Conservation (phyloP, 2,888 invertebrate species). For the Nomada fabriciana region DNA sequence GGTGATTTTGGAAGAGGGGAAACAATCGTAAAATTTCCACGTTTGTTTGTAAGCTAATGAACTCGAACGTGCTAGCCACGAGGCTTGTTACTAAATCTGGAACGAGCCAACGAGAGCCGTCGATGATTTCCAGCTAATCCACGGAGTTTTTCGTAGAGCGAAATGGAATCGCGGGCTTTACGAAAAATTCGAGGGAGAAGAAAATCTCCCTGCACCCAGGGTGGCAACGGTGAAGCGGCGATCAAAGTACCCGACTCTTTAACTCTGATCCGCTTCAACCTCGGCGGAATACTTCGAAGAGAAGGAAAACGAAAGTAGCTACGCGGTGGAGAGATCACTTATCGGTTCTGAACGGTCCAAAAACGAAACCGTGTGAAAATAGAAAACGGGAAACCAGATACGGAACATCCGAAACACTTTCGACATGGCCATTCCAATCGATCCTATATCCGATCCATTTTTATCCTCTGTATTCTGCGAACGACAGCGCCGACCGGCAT, state of each 20-base stretch:
- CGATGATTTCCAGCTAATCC: slow-evolving; percentile 33
- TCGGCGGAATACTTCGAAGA: too few relatives aligned
- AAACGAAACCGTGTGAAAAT: background rate
- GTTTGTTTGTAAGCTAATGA: slow-evolving; percentile 14
- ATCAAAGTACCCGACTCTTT: too few relatives aligned
- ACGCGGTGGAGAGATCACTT: background rate
- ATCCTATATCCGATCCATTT: slow-evolving; percentile 16
- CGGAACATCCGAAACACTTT: background rate
- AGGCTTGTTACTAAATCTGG: slow-evolving; percentile 10
- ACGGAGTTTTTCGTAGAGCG: background rate
- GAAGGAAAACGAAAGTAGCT: background rate
- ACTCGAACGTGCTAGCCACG: background rate
- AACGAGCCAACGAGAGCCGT: slow-evolving; percentile 7
- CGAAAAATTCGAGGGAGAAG: background rate
- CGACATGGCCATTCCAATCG: background rate
- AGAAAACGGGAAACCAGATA: background rate
- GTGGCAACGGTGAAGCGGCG: too few relatives aligned
- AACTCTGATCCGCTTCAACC: too few relatives aligned
- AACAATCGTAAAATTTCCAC: background rate
- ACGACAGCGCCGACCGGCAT: background rate
- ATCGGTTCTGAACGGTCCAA: too few relatives aligned
- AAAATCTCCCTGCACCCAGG: too few relatives aligned
- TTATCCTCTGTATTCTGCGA: background rate
- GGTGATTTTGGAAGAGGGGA: background rate
- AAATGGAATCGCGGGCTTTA: background rate